Conservation (phyloP, 2,888 invertebrate species). For the Enchytraeus crypticus region DNA sequence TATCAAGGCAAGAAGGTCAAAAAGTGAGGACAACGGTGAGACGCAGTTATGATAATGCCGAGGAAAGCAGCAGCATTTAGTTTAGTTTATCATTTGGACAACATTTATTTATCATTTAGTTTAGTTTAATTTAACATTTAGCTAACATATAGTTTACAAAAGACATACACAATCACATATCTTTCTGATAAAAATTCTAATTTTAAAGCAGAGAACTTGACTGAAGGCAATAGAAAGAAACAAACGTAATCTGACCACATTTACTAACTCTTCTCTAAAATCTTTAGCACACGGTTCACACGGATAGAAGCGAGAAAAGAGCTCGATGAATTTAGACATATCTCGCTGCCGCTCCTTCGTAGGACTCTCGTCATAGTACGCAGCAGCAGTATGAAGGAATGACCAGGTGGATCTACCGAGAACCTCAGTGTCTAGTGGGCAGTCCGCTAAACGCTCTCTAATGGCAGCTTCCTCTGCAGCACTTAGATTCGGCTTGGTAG, state of each 20-base stretch:
- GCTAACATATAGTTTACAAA: too few species aligned
- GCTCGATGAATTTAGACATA: conserved; percentile 70
- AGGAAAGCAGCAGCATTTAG: too few species aligned
- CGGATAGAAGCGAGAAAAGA: conserved; percentile 82
- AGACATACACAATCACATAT: too few species aligned
- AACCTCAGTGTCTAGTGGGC: conserved; percentile 1
- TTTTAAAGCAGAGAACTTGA: not conserved
- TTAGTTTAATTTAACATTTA: too few species aligned
- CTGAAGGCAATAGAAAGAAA: not conserved
- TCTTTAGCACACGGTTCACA: conserved; percentile 83
- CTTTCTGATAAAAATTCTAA: too few species aligned
- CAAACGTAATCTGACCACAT: not conserved
- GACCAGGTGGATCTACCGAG: conserved; percentile 73
- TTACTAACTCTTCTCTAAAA: conserved; percentile 49
- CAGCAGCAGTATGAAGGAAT: conserved; percentile 89
- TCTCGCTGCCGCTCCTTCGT: conserved; percentile 58
- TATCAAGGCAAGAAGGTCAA: too few species aligned
- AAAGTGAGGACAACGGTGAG: too few species aligned
- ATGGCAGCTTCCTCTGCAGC: not conserved
- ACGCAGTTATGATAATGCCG: too few species aligned
- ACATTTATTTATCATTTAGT: too few species aligned
- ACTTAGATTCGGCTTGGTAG: too few species aligned
- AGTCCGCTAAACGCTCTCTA: not conserved
- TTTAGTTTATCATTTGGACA: too few species aligned
- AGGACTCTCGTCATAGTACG: conserved; percentile 81